phyloP scores from a whole-genome alignment of 2,113 vertebrate species.

The Nettapus auritus region DNA sequence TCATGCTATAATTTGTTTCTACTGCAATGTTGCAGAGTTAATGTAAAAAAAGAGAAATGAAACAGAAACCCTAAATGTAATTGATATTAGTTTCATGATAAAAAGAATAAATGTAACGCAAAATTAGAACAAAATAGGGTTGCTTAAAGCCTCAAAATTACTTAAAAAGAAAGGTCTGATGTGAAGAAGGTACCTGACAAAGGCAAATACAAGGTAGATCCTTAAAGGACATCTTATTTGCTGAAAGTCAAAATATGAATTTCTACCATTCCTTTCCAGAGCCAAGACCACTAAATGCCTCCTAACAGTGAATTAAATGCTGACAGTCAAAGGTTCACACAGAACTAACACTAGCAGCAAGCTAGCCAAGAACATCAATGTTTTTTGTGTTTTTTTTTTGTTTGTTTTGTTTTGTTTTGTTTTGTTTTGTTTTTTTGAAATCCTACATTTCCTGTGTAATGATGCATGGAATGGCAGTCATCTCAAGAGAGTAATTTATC shows the following conservation, averaged over 20 bases:
- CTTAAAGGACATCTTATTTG: neutral
- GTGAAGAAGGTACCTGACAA: neutral
- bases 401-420: neutral
- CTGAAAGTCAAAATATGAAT: neutral
- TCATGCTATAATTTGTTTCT: neutral
- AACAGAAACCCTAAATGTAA: neutral
- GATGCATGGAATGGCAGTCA: neutral
- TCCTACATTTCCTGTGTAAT: conserved; percentile 4
- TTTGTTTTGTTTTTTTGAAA: neutral
- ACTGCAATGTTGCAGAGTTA: neutral
- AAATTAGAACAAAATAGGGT: neutral
- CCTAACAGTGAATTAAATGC: neutral
- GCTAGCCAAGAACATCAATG: neutral
- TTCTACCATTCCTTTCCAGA: neutral
- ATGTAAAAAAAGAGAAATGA: neutral
- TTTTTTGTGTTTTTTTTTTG: neutral
- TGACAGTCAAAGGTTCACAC: neutral
- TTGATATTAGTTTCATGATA: neutral
- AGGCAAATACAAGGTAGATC: neutral
- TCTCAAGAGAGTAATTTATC: neutral
- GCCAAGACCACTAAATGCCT: neutral
- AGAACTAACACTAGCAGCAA: neutral
- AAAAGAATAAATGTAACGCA: neutral
- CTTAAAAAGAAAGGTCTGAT: neutral
- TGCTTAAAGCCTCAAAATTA: neutral